Base-by-base conservation (phyloP, 2,113 vertebrate genomes). In the Neotoma lepida region DNA sequence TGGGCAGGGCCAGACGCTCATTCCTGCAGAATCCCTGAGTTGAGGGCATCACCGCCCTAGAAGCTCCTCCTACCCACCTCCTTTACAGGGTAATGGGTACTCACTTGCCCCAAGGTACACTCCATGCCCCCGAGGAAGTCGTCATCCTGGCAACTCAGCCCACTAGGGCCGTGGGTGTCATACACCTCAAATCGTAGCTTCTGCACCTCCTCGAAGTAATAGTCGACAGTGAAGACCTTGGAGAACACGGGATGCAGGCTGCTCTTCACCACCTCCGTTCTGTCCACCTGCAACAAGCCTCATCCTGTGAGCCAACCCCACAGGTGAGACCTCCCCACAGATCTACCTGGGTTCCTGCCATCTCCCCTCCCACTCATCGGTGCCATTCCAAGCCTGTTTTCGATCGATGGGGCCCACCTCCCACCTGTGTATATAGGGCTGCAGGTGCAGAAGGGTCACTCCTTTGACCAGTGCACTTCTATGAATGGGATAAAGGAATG, bases 121-220 rank as follows among this genome's bases (percentile, higher is more conserved):
- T 99, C 99, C 97, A 99, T 98, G 39, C 99, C 99, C 7, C 99
- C 99, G 85, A 99, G 97, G 97, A 99, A 99, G 97, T 99, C 99
- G 0, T 99, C 99, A 0, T 99, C 99, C 0, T 99, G 99, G 0
- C 98, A 98, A 86, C 99, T 98, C 3, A 99, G 98, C 68, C 98
- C 98, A 3, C 99, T 96, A 24, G 99, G 98, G 64, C 99, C 99
- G 0, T 99, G 99, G 85, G 99, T 99, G 98, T 99, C 99, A 0
- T 99, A 99, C 41, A 99, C 99, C 94, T 99, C 99, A 0, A 99
- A 99, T 0, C 99, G 98, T 96, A 99, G 98, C 97, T 99, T 99
- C 98, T 99, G 99, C 39, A 99, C 99, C 97, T 99, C 99, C 98
- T 99, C 99, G 0, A 99, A 99, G 97, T 99, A 99, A 97, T 99